Evolutionary conservation across 2,888 invertebrate species (phyloP), one percentile per base, ranked within the genome.

Genomic region (Thymelicus sylvestris): DNA sequence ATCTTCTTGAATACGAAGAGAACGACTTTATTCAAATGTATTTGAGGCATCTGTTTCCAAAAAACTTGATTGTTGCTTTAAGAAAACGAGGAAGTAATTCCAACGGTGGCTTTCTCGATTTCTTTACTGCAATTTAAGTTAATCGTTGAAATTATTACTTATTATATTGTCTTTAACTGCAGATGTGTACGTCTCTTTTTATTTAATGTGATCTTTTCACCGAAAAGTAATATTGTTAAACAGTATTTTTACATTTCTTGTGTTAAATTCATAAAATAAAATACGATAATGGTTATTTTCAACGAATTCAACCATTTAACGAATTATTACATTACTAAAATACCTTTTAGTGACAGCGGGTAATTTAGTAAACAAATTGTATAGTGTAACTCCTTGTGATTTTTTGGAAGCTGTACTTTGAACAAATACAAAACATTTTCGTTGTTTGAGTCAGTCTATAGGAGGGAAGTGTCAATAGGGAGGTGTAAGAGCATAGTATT

Each of bases 401-500:
- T 31, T 57, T 57, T 57, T 31, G 31, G 13, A 57, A 57, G 31
- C 57, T 57, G 12, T 13, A 5, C 15, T 15, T 52, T 15, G 13
- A n/a, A 31, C 57, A 57, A 57, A 31, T 12, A 57, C 12, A 62
- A 69, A 63, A 64, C 72, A 64, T 75, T 75, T 66, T 72, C 72
- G 72, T 73, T 64, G 72, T 64, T 75, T 77, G 72, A 73, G 72
- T 31, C 31, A 3, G 31, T 31, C 8, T 1, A 73, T 71, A 72
- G 67, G 70, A 71, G 73, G 72, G 76, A 77, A 76, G 76, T 75
- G 79, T 74, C 50, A 19, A 52, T 52, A 52, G 8, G 78, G 79
- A 80, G 75, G 74, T 80, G 73, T 71, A 67, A 69, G 73, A 67
- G 68, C 72, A 73, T 74, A 73, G 75, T 84, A 78, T 83, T 84